Base-by-base conservation (phyloP, 92 coral and sea anemone species). In the Epizoanthus rinbou region DNA sequence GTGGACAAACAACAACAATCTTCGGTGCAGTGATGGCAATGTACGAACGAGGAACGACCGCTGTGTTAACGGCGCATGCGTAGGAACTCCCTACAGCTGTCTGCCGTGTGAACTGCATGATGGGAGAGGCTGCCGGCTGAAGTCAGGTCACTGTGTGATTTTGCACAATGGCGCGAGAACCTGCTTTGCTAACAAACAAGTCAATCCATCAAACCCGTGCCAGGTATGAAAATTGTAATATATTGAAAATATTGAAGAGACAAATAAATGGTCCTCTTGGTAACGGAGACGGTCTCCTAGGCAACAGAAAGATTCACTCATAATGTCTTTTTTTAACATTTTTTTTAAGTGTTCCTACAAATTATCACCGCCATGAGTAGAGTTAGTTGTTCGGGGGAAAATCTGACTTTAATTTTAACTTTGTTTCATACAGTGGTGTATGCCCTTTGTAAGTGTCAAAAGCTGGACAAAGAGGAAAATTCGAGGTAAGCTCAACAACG, bases 51-150 rank as follows among this genome's bases (percentile, higher is more conserved):
- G 76, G 64, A 89, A 75, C 69, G 95, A 92, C 64, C 86, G 86
- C 7, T 92, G 95, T 52, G 87, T 86, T 28, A 87, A 69, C 75
- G 92, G 92, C 43, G 79, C 52, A 28, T 92, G 95, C 65, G 81
- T 69, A n/a, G 95, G 95, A 59, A 92, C 93, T 4, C 89, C 89
- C 57, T 89, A 80, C 87, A 80, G 89, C 84, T 89, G 95, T 79
- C 79, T 90, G 13, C 41, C 92, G 39, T 91, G 95, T 76, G 95
- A 91, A 71, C 79, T 80, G 68, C 89, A 92, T 62, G 65, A 86
- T 64, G 86, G 88, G 31, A 84, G 75, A 72, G 56, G 76, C 53
- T 92, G 95, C 73, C 73, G 76, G 28, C 86, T 92, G 50, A 92
- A 92, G 43, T 75, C 91, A 8, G 93, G 95, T 25, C 89, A 11